Evolutionary conservation across 2,888 invertebrate genomes (phyloP), one percentile per base, ranked within the genome.

Genomic region (Thera britannica): DNA sequence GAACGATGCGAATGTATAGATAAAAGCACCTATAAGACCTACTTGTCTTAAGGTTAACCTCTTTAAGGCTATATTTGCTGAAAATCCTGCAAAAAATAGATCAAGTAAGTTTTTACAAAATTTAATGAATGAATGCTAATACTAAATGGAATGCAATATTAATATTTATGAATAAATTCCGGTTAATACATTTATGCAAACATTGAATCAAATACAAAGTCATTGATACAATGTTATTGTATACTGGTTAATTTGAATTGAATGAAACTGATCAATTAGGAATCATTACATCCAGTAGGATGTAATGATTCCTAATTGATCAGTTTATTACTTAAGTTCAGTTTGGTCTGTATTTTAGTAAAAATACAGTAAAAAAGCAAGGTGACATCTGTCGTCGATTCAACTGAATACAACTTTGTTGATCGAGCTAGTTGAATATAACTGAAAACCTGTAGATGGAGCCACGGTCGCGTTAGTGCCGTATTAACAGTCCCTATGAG

Each of bases 21-120:
- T 87, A 9, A 94, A 76, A 0, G 96, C 96, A 11, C 97, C 97
- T 49, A 94, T 85, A 11, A 97, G 79, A 1, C 96, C 96, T 0
- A 97, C 95, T 76, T 94, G 92, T 68, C 97, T 93, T 70, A 96
- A 88, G 0, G 96, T 95, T 77, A 94, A 95, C 76, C 91, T 95
- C 79, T 96, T 96, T 62, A 97, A 87, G 1, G 96, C 90, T 60
- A 95, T 95, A 73, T 96, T 96, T 23, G 96, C 95, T 76, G 96
- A 94, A 60, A 97, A 92, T 41, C 97, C 97, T 96, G 87, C 41
- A 91, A 93, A 56, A 48, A 34, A 54, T 34, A 44, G 0, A 9
- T 46, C 9, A 9, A 44, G 44, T 44, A 44, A 7, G 8, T 44
- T 44, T 7, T 44, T 7, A 44, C 44, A 44, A 44, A 0, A 2